phyloP scores from a whole-genome alignment of 2,113 vertebrate genomes.

The Stigmatopora argus region DNA sequence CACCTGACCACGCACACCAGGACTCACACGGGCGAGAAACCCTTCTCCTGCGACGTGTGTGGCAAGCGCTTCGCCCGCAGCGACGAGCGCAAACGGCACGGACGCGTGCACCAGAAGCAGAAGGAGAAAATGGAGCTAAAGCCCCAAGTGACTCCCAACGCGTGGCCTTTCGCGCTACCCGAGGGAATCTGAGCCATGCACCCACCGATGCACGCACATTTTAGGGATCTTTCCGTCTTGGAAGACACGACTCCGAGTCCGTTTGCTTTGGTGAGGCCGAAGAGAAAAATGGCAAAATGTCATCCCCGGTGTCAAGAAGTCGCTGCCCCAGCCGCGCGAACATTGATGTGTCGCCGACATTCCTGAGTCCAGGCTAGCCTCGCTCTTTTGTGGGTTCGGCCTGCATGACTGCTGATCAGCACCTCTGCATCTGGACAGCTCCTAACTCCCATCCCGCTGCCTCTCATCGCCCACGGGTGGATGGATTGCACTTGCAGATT shows the following conservation, averaged over 20 bases:
- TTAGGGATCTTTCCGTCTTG: conserved; percentile 71
- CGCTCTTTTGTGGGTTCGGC: conserved; percentile 36
- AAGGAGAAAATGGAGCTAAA: conserved; percentile 92
- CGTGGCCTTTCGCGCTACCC: conserved; percentile 72
- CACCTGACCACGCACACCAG: conserved; percentile 97
- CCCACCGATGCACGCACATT: conserved; percentile 23
- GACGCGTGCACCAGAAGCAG: conserved; percentile 93
- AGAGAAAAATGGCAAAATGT: neutral
- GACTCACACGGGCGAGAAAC: conserved; percentile 96
- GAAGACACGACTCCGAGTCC: conserved; percentile 57
- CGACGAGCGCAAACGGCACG: conserved; percentile 92
- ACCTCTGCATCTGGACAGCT: conserved; percentile 70
- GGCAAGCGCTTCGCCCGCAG: conserved; percentile 90
- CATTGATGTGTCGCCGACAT: conserved; percentile 49
- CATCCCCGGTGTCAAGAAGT: too few relatives aligned
- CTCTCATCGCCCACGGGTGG: conserved; percentile 50
- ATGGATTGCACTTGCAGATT: conserved; percentile 70
- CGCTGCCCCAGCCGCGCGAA: conserved; percentile 42
- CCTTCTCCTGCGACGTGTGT: conserved; percentile 93
- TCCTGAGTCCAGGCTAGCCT: conserved; percentile 39
- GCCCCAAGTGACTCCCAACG: conserved; percentile 70
- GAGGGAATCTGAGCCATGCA: conserved; percentile 66
- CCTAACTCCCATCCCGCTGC: conserved; percentile 55
- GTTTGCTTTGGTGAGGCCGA: conserved; percentile 38
- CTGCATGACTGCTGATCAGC: conserved; percentile 69